phyloP scores from a whole-genome alignment of 2,888 invertebrate genomes.

The Parelbella ahira region DNA sequence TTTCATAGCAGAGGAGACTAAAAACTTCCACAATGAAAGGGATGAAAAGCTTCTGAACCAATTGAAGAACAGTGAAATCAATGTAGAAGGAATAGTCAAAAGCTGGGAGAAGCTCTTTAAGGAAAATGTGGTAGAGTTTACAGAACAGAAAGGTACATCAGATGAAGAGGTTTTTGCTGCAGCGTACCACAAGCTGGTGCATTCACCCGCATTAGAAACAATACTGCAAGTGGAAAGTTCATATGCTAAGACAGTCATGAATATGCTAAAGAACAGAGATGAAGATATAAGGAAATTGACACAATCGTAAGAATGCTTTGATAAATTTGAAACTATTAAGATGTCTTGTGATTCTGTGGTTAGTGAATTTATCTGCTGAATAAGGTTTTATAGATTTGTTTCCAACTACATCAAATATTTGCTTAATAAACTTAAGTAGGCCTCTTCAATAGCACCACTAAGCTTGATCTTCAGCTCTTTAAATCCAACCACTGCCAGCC shows the following conservation, averaged over 20 bases:
- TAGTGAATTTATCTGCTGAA: no score
- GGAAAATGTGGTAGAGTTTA: constrained; percentile 91
- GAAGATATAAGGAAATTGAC: constrained; percentile 85
- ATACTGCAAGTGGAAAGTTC: constrained; percentile 93
- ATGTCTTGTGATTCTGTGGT: no score
- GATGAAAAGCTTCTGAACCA: constrained; percentile 82
- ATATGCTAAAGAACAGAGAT: constrained; percentile 86
- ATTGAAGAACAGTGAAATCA: constrained; percentile 82
- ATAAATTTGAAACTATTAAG: no score
- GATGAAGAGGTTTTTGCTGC: constrained; percentile 93
- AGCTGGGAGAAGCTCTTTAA: constrained; percentile 90
- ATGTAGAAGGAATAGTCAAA: constrained; percentile 87
- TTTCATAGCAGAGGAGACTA: constrained; percentile 85
- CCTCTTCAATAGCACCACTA: no score
- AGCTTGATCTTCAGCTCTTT: no score
- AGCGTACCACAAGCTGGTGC: constrained; percentile 90
- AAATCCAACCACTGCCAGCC: no score
- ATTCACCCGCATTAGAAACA: constrained; percentile 92
- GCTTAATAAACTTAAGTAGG: no score
- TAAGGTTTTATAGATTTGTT: no score
- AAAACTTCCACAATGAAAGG: constrained; percentile 83
- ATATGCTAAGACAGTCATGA: constrained; percentile 89
- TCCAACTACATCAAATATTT: no score
- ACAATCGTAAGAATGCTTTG: constrained; percentile 74
- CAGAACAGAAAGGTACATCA: constrained; percentile 88